Conservation (phyloP, 2,113 vertebrate species). For the Stercorarius parasiticus region DNA sequence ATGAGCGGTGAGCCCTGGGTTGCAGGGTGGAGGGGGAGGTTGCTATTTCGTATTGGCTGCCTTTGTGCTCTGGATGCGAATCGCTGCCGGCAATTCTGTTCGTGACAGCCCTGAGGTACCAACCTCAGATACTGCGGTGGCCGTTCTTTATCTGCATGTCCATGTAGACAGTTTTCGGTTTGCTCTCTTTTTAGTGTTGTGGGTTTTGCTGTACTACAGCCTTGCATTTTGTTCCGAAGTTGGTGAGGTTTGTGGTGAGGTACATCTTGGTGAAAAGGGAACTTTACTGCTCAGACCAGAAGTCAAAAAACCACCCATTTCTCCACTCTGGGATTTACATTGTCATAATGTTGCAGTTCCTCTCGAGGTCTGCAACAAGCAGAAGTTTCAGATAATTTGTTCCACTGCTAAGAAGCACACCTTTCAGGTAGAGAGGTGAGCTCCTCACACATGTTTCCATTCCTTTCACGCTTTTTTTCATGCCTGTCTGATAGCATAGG, state of each 20-base stretch:
- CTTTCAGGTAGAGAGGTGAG: neutral
- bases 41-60: neutral
- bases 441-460: neutral
- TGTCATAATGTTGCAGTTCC: neutral
- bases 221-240: neutral
- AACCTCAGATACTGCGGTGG: accelerated
- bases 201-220: neutral
- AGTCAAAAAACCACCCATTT: neutral
- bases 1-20: neutral
- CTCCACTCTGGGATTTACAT: neutral
- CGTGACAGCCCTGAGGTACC: neutral
- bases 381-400: neutral
- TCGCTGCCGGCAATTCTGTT: accelerated
- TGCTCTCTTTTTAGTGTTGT: neutral
- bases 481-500: neutral
- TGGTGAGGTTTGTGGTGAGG: conserved; percentile 5
- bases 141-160: neutral
- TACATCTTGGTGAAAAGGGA: conserved; percentile 28
- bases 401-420: neutral
- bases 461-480: neutral
- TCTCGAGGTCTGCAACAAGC: neutral
- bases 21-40: neutral
- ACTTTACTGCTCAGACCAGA: conserved; percentile 19
- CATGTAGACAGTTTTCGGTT: neutral
- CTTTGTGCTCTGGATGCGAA: accelerated